A percentile compares a stretch with the other conserved stretches of the same genome.
Conservation (phyloP, 2,113 vertebrate genomes). For the Holacanthus passer region DNA sequence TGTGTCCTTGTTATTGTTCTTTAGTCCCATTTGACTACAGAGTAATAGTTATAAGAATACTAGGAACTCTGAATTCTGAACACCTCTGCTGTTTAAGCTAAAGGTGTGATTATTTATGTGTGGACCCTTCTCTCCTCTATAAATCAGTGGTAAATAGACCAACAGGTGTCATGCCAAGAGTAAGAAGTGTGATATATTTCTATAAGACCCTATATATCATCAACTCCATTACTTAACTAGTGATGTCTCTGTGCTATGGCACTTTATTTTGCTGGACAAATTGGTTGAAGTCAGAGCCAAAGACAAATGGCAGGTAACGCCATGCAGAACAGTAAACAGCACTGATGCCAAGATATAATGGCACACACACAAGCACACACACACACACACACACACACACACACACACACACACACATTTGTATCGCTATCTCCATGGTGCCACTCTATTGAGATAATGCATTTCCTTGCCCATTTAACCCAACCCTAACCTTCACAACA, state of each 20-base stretch:
- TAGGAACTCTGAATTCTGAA: not conserved
- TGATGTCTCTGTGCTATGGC: not conserved
- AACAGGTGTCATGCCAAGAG: not conserved
- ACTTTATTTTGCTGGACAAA: not conserved
- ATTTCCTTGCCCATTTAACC: too few relatives aligned
- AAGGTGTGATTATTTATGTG: not conserved
- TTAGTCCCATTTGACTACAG: not conserved
- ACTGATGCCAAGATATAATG: not conserved
- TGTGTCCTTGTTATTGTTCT: not conserved
- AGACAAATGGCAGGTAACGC: conserved; percentile 11
- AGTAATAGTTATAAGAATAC: not conserved
- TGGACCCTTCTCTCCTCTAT: not conserved
- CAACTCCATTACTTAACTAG: conserved; percentile 17
- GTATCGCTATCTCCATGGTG: too few relatives aligned
- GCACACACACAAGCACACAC: not conserved
- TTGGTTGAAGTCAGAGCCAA: conserved; percentile 19
- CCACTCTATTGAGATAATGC: too few relatives aligned
- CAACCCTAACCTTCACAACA: too few relatives aligned
- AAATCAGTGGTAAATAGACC: conserved; percentile 14
- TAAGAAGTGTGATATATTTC: conserved; percentile 11
- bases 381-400: not conserved
- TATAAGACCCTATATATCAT: not conserved
- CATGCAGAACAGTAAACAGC: conserved; percentile 20
- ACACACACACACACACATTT: not conserved
- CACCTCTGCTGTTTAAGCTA: not conserved